Evolutionary conservation across 2,888 invertebrate species (phyloP).

Genomic region (Adelphocoris suturalis): DNA sequence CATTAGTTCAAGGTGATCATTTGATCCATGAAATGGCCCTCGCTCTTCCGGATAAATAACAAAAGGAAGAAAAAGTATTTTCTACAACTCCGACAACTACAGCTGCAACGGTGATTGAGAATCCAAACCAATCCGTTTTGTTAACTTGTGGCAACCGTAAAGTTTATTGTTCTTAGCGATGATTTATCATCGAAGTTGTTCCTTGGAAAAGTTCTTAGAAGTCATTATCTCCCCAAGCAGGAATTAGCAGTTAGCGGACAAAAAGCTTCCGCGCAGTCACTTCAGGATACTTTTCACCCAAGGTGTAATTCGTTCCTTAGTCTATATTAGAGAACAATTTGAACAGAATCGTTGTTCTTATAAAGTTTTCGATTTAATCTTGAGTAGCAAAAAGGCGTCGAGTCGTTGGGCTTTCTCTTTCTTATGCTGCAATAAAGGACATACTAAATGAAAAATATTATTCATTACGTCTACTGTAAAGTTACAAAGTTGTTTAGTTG

Average conservation of each 20-base stretch:
- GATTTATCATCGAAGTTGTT: not conserved
- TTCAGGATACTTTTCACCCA: constrained; percentile 14
- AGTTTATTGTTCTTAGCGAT: constrained; percentile 2
- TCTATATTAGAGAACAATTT: not conserved
- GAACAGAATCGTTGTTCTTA: not conserved
- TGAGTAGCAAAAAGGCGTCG: too few relatives aligned
- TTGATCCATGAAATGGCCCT: too few relatives aligned
- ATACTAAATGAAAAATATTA: too few relatives aligned
- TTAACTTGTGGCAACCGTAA: not conserved
- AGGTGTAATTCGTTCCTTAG: not conserved
- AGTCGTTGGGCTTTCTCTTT: too few relatives aligned
- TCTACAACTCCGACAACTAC: not conserved
- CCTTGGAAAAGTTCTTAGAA: not conserved
- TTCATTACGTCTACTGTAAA: too few relatives aligned
- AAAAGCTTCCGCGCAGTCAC: constrained; percentile 14
- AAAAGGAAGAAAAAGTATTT: not conserved
- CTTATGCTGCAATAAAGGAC: too few relatives aligned
- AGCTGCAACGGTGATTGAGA: not conserved
- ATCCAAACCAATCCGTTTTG: not conserved
- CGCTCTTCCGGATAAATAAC: too few relatives aligned
- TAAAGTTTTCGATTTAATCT: not conserved
- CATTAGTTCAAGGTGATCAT: too few relatives aligned
- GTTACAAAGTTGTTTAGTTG: too few relatives aligned
- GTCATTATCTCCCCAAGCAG: constrained; percentile 10
- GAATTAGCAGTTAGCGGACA: constrained; percentile 5